Conservation (phyloP, 2,888 invertebrate genomes). For the Exephanes ischioxanthus region DNA sequence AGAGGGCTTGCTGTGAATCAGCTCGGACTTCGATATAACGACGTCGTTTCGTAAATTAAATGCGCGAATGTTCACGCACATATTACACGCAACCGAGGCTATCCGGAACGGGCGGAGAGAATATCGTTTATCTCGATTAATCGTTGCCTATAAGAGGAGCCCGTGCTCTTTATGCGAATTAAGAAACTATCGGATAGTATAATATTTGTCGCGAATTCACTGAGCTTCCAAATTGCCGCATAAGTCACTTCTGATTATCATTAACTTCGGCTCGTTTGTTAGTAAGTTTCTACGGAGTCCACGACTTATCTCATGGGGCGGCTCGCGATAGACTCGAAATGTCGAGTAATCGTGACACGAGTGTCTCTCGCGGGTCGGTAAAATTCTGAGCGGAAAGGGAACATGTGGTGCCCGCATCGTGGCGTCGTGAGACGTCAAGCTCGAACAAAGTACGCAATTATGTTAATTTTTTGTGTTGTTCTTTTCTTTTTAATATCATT, state of each 20-base stretch:
- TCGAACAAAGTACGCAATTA: constrained; percentile 25
- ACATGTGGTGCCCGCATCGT: constrained; percentile 64
- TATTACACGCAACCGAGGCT: constrained; percentile 1
- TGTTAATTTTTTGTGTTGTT: background rate
- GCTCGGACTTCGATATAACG: background rate
- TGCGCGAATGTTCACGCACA: background rate
- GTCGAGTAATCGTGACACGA: background rate
- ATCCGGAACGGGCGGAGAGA: background rate
- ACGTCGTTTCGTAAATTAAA: constrained; percentile 34
- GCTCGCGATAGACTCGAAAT: background rate
- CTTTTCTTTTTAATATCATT: constrained; percentile 14
- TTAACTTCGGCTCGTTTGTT: background rate
- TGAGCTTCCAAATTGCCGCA: background rate
- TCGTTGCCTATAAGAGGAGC: constrained; percentile 13
- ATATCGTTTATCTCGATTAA: constrained; percentile 7
- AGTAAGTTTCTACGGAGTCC: background rate
- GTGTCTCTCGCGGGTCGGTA: background rate
- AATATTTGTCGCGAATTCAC: constrained; percentile 1
- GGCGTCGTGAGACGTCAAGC: constrained; percentile 25
- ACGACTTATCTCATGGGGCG: background rate
- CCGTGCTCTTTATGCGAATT: background rate
- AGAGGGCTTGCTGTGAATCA: background rate
- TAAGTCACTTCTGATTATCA: background rate
- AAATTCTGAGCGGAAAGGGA: constrained; percentile 20
- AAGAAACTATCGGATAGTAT: background rate